phyloP scores from a whole-genome alignment of 2,888 invertebrate species.

The Drosophila paramelanica region DNA sequence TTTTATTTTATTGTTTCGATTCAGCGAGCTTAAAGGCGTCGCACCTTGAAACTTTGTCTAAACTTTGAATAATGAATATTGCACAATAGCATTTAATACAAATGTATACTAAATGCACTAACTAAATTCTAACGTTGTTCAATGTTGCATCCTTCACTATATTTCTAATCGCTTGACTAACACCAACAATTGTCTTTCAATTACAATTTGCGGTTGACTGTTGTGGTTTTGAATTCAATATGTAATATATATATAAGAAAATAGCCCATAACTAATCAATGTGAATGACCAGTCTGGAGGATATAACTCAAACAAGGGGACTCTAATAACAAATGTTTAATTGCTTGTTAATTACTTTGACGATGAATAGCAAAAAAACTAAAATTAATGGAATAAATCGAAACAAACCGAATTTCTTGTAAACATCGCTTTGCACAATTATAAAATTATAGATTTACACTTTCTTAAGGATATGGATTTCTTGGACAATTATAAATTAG shows the following conservation, averaged over 20 bases:
- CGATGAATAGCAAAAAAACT: not conserved
- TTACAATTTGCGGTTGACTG: slow-evolving; percentile 66
- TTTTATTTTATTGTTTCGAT: slow-evolving; percentile 46
- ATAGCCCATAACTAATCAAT: slow-evolving; percentile 25
- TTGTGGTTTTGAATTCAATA: slow-evolving; percentile 36
- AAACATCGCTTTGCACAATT: no score
- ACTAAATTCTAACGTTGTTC: slow-evolving; percentile 43
- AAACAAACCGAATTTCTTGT: not conserved
- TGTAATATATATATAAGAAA: slow-evolving; percentile 5
- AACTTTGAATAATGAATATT: slow-evolving; percentile 30
- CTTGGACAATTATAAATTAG: no score
- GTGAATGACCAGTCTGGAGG: slow-evolving; percentile 71
- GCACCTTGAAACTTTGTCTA: slow-evolving; percentile 38
- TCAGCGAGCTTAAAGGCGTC: slow-evolving; percentile 42
- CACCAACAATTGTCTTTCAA: slow-evolving; percentile 52
- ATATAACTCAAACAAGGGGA: slow-evolving; percentile 25
- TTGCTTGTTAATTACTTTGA: slow-evolving; percentile 8
- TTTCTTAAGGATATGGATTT: no score
- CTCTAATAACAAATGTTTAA: not conserved
- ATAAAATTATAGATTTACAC: no score
- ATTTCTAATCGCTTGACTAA: slow-evolving; percentile 72
- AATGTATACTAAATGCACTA: slow-evolving; percentile 14
- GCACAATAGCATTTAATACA: slow-evolving; percentile 8
- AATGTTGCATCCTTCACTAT: slow-evolving; percentile 73
- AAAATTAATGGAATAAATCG: not conserved